Evolutionary conservation across 2,888 invertebrate genomes (phyloP).

Genomic region (Plebejus anna): DNA sequence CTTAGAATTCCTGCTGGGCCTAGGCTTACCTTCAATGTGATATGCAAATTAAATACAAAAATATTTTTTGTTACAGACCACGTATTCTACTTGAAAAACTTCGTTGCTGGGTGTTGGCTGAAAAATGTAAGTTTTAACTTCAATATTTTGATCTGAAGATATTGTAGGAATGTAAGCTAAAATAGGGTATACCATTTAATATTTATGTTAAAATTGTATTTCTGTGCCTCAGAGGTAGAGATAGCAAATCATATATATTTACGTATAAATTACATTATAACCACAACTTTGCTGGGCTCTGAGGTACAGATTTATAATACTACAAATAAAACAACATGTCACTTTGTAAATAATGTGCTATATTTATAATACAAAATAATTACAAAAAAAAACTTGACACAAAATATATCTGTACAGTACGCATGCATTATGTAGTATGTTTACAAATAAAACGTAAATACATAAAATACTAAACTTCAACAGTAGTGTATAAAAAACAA

Average conservation of each 20-base stretch:
- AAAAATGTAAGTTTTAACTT: background rate
- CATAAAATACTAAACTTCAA: conserved; percentile 60
- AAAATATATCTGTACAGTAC: conserved; percentile 71
- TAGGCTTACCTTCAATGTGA: conserved; percentile 6
- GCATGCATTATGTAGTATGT: conserved; percentile 66
- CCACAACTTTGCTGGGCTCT: background rate
- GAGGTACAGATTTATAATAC: background rate
- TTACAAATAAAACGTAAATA: conserved; percentile 60
- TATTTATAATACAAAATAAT: conserved; percentile 79
- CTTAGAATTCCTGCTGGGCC: conserved; percentile 25
- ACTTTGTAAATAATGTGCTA: conserved; percentile 79
- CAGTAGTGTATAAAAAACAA: conserved; percentile 58
- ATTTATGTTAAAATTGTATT: background rate
- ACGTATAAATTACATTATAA: too few relatives aligned
- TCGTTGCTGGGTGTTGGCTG: background rate
- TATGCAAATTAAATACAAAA: background rate
- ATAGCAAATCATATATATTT: background rate
- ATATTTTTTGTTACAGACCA: background rate
- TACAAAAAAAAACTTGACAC: conserved; percentile 76
- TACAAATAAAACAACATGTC: conserved; percentile 44
- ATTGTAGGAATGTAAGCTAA: background rate
- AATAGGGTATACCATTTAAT: background rate
- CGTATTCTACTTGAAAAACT: background rate
- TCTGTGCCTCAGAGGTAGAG: background rate
- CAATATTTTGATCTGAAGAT: background rate